Evolutionary conservation across 2,888 invertebrate species (phyloP), one percentile per base, ranked within the genome.

Genomic region (Hydrotaea diabolus): DNA sequence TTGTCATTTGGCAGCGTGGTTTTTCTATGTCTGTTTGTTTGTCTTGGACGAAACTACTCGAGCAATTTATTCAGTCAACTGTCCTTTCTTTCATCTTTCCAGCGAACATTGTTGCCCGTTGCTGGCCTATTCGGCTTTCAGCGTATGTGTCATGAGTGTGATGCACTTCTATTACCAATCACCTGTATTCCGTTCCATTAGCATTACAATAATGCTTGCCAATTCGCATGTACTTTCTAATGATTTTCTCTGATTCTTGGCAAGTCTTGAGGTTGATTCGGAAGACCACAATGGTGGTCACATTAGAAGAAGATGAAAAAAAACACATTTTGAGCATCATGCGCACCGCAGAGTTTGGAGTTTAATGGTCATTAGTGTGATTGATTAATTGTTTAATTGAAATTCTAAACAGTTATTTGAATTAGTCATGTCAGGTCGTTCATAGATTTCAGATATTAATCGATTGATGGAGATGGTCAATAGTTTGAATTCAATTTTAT

Each of bases 341-440:
- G 2, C n/a, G 0, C 19, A 21, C 55, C 1, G 55, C 11, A 19
- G 55, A 55, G 23, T 5, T 59, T 59, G 26, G 31, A 26, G 36
- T 66, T 66, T 13, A 43, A 19, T 17, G 66, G 66, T 39, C 49
- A 23, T 31, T 21, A 72, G 81, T 76, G 81, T 85, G 81, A 81
- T 85, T 85, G 81, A 85, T 85, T 85, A 85, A 85, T 85, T 85
- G 84, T 85, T 85, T 81, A 78, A 85, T 85, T 85, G 79, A 76
- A 76, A 85, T 85, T 85, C 84, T 81, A 59, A 85, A 79, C 81
- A 85, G 73, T 81, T 79, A 78, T 79, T 79, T 79, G 78, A 85
- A 85, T 85, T 85, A 78, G 81, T 85, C 76, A 78, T 66, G 66
- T 66, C 66, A 73, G 49, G 75, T 46, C 66, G 64, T 26, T 62